These are phyloP conservation scores for Liodrosophila aerea DNA, from an alignment of 2,888 invertebrate genomes.

Conservation along the genomic window DNA sequence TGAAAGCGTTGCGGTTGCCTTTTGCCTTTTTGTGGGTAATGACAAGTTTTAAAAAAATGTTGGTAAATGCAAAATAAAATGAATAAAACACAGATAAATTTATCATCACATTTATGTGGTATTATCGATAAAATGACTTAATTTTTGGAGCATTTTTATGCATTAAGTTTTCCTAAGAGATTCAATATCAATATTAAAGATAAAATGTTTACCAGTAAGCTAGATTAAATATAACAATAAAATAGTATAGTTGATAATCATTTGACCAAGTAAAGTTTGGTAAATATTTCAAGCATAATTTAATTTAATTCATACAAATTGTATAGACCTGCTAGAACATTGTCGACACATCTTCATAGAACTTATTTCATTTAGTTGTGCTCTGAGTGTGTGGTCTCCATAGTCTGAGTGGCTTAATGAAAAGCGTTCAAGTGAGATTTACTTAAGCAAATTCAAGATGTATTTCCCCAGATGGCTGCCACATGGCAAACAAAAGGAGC, in stretches of 20 bases:
- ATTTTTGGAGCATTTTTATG: too few species aligned
- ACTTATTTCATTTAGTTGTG: constrained; percentile 20
- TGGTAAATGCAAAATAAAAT: background rate
- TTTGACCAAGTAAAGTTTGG: too few species aligned
- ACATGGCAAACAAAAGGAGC: constrained; percentile 9
- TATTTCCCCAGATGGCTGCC: constrained; percentile 40
- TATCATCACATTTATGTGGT: too few species aligned
- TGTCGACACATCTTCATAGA: background rate
- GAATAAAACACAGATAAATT: too few species aligned
- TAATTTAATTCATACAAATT: background rate
- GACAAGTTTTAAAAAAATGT: background rate
- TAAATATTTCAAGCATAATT: background rate
- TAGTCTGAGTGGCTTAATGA: constrained; percentile 56
- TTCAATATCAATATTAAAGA: too few species aligned
- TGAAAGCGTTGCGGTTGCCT: constrained; percentile 37
- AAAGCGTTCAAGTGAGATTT: constrained; percentile 67
- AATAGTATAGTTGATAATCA: too few species aligned
- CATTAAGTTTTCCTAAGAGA: too few species aligned
- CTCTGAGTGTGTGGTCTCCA: constrained; percentile 1
- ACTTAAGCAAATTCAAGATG: constrained; percentile 58
- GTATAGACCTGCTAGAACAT: background rate
- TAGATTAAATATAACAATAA: too few species aligned
- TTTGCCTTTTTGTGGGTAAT: constrained; percentile 14
- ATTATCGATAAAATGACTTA: too few species aligned
- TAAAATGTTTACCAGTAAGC: too few species aligned